Conservation (phyloP, 30 jellyfish, hydroid and myxozoan species). For the Pseudorhiza aurosa region DNA sequence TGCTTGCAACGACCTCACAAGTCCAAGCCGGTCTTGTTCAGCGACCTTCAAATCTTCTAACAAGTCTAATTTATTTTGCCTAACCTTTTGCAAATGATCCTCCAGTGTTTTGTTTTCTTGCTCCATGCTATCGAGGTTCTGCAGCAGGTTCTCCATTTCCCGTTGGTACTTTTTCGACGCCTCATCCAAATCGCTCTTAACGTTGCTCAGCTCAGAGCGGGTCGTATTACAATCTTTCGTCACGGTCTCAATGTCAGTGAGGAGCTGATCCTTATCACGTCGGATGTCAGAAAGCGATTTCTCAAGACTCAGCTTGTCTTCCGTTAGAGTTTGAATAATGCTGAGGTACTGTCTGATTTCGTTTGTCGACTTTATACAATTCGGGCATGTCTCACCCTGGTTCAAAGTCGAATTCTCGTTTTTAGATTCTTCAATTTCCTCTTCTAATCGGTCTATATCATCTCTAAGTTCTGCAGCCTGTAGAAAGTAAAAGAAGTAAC, state of each 20-base stretch:
- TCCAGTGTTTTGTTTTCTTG: constrained; percentile 93
- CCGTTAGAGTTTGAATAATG: constrained; percentile 96
- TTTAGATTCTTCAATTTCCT: constrained; percentile 42
- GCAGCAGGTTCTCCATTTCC: constrained; percentile 85
- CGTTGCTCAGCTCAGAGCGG: constrained; percentile 57
- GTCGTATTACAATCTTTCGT: constrained; percentile 62
- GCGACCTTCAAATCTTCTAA: constrained; percentile 88
- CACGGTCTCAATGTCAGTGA: constrained; percentile 75
- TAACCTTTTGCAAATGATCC: constrained; percentile 79
- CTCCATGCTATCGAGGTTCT: constrained; percentile 82
- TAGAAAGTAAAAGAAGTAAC: neutral
- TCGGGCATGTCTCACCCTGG: constrained; percentile 66
- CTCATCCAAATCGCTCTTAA: constrained; percentile 67
- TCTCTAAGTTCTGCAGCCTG: constrained; percentile 71
- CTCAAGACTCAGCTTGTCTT: constrained; percentile 95
- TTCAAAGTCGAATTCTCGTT: constrained; percentile 11
- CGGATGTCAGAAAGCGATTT: constrained; percentile 76
- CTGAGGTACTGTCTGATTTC: constrained; percentile 89
- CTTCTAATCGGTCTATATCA: constrained; percentile 58
- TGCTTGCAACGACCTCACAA: constrained; percentile 81
- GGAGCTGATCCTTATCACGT: constrained; percentile 78
- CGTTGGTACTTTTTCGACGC: constrained; percentile 67
- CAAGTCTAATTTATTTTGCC: constrained; percentile 90
- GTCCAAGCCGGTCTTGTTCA: constrained; percentile 90
- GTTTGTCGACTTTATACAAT: constrained; percentile 70